Conservation (phyloP, 2,113 vertebrate genomes). For the Tragelaphus strepsiceros region DNA sequence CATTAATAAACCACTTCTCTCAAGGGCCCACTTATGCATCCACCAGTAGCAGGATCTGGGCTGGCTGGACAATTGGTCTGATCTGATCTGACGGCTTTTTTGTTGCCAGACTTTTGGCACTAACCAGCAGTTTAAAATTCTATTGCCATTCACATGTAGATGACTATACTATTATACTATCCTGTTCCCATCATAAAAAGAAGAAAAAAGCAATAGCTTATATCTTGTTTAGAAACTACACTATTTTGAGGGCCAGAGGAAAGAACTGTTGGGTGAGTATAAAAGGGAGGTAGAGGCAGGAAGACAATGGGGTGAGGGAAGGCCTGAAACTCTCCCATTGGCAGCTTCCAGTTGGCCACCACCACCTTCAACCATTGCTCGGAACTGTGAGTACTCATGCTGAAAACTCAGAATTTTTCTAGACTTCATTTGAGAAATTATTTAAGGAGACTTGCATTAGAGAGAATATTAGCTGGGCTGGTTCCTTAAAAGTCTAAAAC, state of each 20-base stretch:
- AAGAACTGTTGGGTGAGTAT: neutral
- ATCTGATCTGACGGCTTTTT: neutral
- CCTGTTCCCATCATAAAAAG: neutral
- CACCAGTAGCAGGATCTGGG: neutral
- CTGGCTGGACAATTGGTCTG: neutral
- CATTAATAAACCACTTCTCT: neutral
- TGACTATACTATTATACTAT: neutral
- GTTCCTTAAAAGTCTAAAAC: neutral
- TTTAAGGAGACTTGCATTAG: neutral
- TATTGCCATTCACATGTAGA: neutral
- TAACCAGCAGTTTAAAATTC: neutral
- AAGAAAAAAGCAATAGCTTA: neutral
- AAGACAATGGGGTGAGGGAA: neutral
- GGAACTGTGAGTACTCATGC: neutral
- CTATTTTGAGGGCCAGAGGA: neutral
- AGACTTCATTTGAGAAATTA: neutral
- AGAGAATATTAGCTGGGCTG: neutral
- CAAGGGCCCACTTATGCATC: neutral
- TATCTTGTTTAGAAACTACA: neutral
- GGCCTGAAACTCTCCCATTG: neutral
- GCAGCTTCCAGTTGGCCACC: neutral
- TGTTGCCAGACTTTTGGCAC: neutral
- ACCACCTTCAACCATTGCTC: neutral
- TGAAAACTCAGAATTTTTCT: constrained; percentile 18
- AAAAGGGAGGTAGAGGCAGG: neutral